A percentile compares a stretch with the other conserved stretches of the same genome.
Evolutionary conservation across 2,888 invertebrate genomes (phyloP).

Genomic region (Netelia virgata): DNA sequence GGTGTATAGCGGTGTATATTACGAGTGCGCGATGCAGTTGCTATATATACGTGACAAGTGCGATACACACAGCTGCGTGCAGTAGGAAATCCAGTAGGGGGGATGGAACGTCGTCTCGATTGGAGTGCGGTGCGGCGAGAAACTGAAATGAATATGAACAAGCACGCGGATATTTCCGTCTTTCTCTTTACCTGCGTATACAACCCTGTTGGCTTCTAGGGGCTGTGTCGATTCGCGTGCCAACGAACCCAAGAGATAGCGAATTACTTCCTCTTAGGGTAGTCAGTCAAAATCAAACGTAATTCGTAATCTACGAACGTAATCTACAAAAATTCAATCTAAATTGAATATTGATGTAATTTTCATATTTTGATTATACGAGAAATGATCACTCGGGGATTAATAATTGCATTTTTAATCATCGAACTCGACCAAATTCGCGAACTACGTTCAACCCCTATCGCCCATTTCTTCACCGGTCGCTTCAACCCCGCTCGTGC

Average conservation of each 20-base stretch:
- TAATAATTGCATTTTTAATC: not conserved
- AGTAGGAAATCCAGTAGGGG: slow-evolving; percentile 26
- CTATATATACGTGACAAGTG: slow-evolving; percentile 34
- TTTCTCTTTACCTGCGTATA: slow-evolving; percentile 10
- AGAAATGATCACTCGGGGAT: not conserved
- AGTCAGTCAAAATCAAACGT: too few species aligned
- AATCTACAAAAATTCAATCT: not conserved
- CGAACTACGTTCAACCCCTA: not conserved
- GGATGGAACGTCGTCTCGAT: slow-evolving; percentile 51
- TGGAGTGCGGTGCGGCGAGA: slow-evolving; percentile 40
- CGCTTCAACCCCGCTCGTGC: not conserved
- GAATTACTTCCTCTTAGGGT: too few species aligned
- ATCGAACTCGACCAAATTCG: not conserved
- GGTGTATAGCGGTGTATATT: slow-evolving; percentile 4
- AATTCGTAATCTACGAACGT: too few species aligned
- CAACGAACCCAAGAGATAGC: too few species aligned
- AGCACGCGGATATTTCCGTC: slow-evolving; percentile 23
- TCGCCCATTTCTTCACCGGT: not conserved
- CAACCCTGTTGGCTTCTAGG: not conserved
- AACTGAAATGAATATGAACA: slow-evolving; percentile 52
- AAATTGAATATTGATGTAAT: not conserved
- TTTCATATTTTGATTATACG: not conserved
- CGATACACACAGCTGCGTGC: slow-evolving; percentile 36
- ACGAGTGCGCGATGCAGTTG: slow-evolving; percentile 14
- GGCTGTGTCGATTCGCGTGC: too few species aligned